Percentiles rank a stretch among this genome's conserved stretches.
phyloP scores from a whole-genome alignment of 2,797 vertebrate species.

The Epinephelus malabaricus region DNA sequence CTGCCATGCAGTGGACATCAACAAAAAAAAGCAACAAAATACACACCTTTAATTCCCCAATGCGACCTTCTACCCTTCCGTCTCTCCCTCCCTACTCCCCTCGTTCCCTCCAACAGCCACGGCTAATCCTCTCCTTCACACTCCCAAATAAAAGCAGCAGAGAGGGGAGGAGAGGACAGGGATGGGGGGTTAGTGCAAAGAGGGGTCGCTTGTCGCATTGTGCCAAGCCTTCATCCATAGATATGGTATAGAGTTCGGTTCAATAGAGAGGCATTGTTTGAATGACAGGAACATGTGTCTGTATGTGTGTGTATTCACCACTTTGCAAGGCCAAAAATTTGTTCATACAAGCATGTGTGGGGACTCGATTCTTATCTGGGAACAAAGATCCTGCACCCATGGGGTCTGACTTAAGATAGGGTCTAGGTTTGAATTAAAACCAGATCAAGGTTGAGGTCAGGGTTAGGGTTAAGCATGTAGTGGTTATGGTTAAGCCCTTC shows the following conservation, averaged over 20 bases:
- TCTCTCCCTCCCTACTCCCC: constrained; percentile 5
- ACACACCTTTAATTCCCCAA: constrained; percentile 56
- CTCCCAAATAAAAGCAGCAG: constrained; percentile 63
- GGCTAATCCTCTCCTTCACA: constrained; percentile 72
- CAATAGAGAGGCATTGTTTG: constrained; percentile 27
- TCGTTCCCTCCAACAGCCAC: constrained; percentile 31
- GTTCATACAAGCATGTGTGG: constrained; percentile 2
- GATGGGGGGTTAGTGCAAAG: constrained; percentile 5
- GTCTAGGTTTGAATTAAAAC: constrained; percentile 3
- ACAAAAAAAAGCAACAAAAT: constrained; percentile 41
- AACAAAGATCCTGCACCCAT: not conserved
- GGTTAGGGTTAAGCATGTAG: not conserved
- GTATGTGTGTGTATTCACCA: constrained; percentile 5
- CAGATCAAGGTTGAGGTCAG: not conserved
- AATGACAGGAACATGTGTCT: constrained; percentile 33
- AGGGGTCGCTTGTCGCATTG: constrained; percentile 15
- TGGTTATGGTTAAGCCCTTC: no score
- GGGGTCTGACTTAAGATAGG: not conserved
- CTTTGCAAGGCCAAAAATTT: not conserved
- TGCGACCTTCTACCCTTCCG: constrained; percentile 30
- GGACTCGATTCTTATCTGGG: not conserved
- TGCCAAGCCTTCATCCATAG: constrained; percentile 45
- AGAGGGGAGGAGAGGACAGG: constrained; percentile 28
- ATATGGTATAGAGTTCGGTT: constrained; percentile 31
- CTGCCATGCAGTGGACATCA: constrained; percentile 46